A percentile compares a stretch with the other conserved stretches of the same genome.
phyloP scores from a whole-genome alignment of 1,140 invertebrate species.

The Bombus confusus region DNA sequence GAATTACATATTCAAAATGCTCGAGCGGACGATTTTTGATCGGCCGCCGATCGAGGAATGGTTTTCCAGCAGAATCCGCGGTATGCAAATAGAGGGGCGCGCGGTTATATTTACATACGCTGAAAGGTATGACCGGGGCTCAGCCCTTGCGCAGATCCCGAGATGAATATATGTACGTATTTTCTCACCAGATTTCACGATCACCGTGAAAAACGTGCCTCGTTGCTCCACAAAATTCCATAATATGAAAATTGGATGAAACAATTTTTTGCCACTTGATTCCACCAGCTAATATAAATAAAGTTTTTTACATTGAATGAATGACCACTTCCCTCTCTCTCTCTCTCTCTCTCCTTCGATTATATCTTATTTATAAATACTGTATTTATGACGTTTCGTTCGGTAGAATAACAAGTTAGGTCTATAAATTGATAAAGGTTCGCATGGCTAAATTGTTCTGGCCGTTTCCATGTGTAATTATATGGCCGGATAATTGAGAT shows the following conservation, averaged over 20 bases:
- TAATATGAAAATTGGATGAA: background rate
- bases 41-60: constrained; percentile 54
- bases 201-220: constrained; percentile 19
- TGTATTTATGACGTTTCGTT: background rate
- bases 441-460: background rate
- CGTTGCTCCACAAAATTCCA: background rate
- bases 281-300: background rate
- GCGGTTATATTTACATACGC: constrained; percentile 66
- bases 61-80: constrained; percentile 60
- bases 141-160: constrained; percentile 32
- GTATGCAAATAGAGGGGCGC: constrained; percentile 64
- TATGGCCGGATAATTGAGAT: background rate
- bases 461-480: background rate
- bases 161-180: constrained; percentile 40
- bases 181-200: constrained; percentile 43
- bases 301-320: too few species aligned
- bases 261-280: constrained; percentile 3
- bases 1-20: constrained; percentile 63
- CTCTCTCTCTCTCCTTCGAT: background rate
- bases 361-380: background rate
- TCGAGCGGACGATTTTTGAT: constrained; percentile 54
- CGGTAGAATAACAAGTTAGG: background rate
- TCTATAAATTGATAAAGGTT: background rate
- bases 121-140: constrained; percentile 51
- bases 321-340: background rate